These are phyloP conservation scores for Drosophila falleni DNA, from an alignment of 2,888 invertebrate species.

Conservation along the genomic window DNA sequence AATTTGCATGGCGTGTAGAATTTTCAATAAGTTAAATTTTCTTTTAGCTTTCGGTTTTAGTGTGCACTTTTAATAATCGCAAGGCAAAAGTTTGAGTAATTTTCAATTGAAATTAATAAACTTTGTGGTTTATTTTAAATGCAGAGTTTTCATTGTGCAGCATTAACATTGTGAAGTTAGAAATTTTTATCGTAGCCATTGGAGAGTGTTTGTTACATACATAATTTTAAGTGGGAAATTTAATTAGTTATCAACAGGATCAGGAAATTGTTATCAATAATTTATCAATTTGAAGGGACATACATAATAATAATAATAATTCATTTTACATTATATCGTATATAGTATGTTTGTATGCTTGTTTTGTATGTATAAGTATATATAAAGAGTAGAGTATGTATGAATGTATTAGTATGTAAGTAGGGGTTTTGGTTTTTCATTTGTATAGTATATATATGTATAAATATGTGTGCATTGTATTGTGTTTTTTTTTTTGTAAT, in stretches of 20 bases:
- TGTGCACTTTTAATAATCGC: slow-evolving; percentile 50
- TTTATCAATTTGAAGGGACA: slow-evolving; percentile 70
- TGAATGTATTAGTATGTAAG: slow-evolving; percentile 40
- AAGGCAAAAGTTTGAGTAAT: slow-evolving; percentile 58
- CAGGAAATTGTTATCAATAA: slow-evolving; percentile 45
- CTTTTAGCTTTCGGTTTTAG: slow-evolving; percentile 7
- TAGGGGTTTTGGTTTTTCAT: slow-evolving; percentile 22
- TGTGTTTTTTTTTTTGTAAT: slow-evolving; percentile 55
- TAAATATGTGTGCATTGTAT: slow-evolving; percentile 56
- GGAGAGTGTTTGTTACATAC: slow-evolving; percentile 54
- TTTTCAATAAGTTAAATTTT: slow-evolving; percentile 34
- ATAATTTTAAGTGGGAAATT: slow-evolving; percentile 63
- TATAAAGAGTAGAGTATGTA: slow-evolving; percentile 52
- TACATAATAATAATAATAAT: slow-evolving; percentile 47
- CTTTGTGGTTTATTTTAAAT: slow-evolving; percentile 70
- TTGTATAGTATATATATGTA: slow-evolving; percentile 40
- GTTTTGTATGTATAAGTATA: slow-evolving; percentile 41
- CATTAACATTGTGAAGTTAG: slow-evolving; percentile 78
- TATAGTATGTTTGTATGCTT: slow-evolving; percentile 48
- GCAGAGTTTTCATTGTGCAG: slow-evolving; percentile 83
- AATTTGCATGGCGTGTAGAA: slow-evolving; percentile 49
- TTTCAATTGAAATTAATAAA: slow-evolving; percentile 59
- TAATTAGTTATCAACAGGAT: slow-evolving; percentile 69
- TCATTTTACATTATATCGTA: slow-evolving; percentile 59
- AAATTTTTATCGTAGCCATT: slow-evolving; percentile 49